These are phyloP conservation scores for Vulpes ferrilata DNA, from an alignment of 2,113 vertebrate genomes.

Conservation along the genomic window DNA sequence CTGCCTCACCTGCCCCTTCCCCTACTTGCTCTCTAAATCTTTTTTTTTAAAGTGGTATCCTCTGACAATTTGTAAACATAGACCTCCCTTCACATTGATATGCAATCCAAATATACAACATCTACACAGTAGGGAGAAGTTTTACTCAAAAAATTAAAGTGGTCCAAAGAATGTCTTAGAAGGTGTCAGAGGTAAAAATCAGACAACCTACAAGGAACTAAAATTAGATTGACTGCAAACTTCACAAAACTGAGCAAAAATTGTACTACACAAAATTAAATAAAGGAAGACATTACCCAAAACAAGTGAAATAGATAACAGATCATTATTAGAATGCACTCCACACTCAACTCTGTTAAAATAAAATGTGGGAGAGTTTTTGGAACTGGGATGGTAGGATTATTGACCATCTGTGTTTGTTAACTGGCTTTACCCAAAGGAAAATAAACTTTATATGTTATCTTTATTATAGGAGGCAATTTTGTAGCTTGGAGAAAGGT, in stretches of 20 bases:
- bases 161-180: neutral
- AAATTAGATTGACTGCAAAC: neutral
- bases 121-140: neutral
- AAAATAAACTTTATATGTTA: neutral
- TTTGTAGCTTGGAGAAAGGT: neutral
- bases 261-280: neutral
- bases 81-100: neutral
- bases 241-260: neutral
- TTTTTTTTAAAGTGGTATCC: neutral
- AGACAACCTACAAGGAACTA: neutral
- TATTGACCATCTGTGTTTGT: neutral
- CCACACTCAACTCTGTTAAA: neutral
- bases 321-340: neutral
- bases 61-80: neutral
- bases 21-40: neutral
- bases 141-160: neutral
- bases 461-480: neutral
- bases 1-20: too few relatives aligned
- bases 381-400: neutral
- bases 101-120: neutral
- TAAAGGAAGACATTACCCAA: neutral
- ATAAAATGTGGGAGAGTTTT: neutral
- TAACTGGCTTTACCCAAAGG: neutral
- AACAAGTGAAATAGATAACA: neutral
- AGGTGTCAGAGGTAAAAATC: neutral